Evolutionary conservation across 2,113 vertebrate species (phyloP).

Genomic region (Corythoichthys intestinalis): DNA sequence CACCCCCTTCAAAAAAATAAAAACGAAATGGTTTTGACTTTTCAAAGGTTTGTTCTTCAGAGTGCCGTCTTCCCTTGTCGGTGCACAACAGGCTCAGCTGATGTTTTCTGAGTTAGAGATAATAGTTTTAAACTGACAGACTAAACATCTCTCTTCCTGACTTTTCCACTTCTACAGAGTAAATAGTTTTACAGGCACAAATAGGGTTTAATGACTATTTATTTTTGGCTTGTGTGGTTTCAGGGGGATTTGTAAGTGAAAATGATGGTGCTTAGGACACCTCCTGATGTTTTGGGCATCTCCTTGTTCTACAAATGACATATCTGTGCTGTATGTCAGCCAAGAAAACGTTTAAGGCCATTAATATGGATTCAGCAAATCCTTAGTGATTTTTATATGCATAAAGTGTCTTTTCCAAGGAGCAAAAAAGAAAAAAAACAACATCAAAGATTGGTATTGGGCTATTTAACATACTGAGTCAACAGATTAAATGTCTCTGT

Average conservation of each 20-base stretch:
- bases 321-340: background rate
- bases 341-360: slow-evolving; percentile 9
- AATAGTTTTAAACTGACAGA: slow-evolving; percentile 81
- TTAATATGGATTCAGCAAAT: slow-evolving; percentile 13
- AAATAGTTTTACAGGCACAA: slow-evolving; percentile 66
- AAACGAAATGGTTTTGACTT: slow-evolving; percentile 77
- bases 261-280: slow-evolving; percentile 10
- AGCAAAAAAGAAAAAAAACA: slow-evolving; percentile 5
- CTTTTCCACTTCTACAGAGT: slow-evolving; percentile 72
- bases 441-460: slow-evolving; percentile 47
- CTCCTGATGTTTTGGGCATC: slow-evolving; percentile 10
- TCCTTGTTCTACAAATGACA: slow-evolving; percentile 11
- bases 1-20: background rate
- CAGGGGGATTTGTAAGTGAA: slow-evolving; percentile 33
- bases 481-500: slow-evolving; percentile 48
- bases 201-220: slow-evolving; percentile 55
- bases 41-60: slow-evolving; percentile 78
- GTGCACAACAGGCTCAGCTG: slow-evolving; percentile 73
- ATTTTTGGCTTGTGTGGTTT: slow-evolving; percentile 37
- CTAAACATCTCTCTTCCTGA: slow-evolving; percentile 73
- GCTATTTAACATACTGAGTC: slow-evolving; percentile 40
- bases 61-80: slow-evolving; percentile 69
- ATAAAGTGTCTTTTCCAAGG: background rate
- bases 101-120: slow-evolving; percentile 76
- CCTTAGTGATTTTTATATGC: slow-evolving; percentile 5